These are phyloP conservation scores for Gopherus evgoodei DNA, from an alignment of 2,113 vertebrate species.

Conservation along the genomic window DNA sequence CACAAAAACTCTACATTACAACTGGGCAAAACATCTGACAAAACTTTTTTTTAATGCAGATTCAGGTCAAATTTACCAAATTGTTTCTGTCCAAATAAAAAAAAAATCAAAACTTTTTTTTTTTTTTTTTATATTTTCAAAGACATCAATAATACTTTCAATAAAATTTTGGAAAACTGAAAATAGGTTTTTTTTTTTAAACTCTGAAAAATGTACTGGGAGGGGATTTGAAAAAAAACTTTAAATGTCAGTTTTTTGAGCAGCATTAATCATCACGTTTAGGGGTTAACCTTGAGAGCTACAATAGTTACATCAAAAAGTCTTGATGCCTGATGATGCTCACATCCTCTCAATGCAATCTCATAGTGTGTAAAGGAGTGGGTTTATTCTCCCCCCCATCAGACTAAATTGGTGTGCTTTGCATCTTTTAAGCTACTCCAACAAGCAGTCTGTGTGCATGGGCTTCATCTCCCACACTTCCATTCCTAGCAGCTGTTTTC, in stretches of 20 bases:
- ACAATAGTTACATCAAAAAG: neutral
- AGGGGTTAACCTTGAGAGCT: neutral
- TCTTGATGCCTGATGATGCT: neutral
- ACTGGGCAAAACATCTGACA: too few relatives aligned
- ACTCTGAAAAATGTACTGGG: neutral
- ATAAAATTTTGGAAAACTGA: neutral
- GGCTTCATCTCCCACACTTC: neutral
- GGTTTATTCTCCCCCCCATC: neutral
- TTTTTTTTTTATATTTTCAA: neutral
- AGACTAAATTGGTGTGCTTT: neutral
- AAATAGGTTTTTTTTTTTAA: neutral
- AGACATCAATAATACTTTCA: neutral
- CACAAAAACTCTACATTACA: neutral
- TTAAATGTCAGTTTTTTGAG: neutral
- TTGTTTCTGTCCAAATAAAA: neutral
- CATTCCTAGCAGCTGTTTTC: neutral
- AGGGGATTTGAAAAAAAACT: neutral
- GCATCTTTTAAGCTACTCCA: neutral
- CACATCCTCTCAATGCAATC: neutral
- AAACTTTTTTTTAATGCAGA: neutral
- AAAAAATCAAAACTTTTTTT: neutral
- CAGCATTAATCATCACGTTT: neutral
- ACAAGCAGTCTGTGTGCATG: rapidly evolving
- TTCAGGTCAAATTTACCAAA: neutral
- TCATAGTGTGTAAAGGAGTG: neutral